phyloP scores from a whole-genome alignment of 2,888 invertebrate species.

The Leptinotarsa peninsularis region DNA sequence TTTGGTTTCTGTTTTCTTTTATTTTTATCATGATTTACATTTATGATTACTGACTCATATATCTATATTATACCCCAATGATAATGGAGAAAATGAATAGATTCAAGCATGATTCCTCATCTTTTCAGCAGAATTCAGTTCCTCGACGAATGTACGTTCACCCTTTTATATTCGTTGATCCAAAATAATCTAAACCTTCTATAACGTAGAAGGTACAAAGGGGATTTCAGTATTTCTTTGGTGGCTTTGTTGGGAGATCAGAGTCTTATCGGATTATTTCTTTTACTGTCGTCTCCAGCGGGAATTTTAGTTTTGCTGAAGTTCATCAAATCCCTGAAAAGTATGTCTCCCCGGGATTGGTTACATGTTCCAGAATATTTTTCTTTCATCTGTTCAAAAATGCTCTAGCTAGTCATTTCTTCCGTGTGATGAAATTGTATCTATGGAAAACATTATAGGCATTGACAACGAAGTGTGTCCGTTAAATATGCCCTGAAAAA shows the following conservation, averaged over 20 bases:
- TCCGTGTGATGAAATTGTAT: slow-evolving; percentile 4
- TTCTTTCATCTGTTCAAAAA: slow-evolving; percentile 12
- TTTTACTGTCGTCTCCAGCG: slow-evolving; percentile 42
- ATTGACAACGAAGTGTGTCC: too few species aligned
- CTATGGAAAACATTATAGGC: not conserved
- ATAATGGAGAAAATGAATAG: too few species aligned
- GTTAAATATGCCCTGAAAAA: too few species aligned
- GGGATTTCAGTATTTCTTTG: slow-evolving; percentile 52
- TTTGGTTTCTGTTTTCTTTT: too few species aligned
- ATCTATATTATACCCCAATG: too few species aligned
- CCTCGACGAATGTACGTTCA: slow-evolving; percentile 31
- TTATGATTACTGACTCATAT: too few species aligned
- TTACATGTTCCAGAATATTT: slow-evolving; percentile 15
- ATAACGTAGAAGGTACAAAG: slow-evolving; percentile 47
- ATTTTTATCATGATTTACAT: too few species aligned
- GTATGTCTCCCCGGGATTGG: slow-evolving; percentile 34
- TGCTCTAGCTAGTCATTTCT: not conserved
- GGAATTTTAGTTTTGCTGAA: slow-evolving; percentile 43
- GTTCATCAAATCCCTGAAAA: slow-evolving; percentile 45
- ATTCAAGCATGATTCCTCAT: not conserved
- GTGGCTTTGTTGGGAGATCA: slow-evolving; percentile 52
- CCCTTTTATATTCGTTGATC: slow-evolving; percentile 42
- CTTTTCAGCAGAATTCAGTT: slow-evolving; percentile 35
- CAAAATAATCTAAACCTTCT: slow-evolving; percentile 47
- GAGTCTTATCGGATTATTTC: slow-evolving; percentile 49